Base-by-base conservation (phyloP, 2,888 invertebrate species). In the Euzophera pinguis region DNA sequence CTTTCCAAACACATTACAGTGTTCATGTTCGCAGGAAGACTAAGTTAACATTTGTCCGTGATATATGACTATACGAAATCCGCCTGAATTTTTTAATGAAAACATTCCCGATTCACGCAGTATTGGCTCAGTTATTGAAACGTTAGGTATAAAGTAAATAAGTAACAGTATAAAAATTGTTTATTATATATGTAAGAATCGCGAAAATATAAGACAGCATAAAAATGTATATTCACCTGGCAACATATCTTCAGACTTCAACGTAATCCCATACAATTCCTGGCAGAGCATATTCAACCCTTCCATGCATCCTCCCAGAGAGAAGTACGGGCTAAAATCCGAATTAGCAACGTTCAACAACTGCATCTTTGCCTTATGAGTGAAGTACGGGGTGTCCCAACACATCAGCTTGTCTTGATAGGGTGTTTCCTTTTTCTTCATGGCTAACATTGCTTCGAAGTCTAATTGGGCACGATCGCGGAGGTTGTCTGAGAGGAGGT, bases 261-360 rank as follows among this genome's bases (percentile, higher is more conserved):
- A 83, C 1, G 92, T 92, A 37, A 99, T 95, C 0, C 96, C 96
- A 69, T 95, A 98, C 3, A 99, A 86, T 16, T 93, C 92, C 57
- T 94, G 92, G 62, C 98, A 95, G n/a, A 99, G 83, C 74, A 94
- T 92, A 75, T 97, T 96, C n/a, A 99, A 88, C 0, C 99, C 99
- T 70, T 98, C 98, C 98, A 99, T 99, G 69, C 99, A 98, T 6
- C 95, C 93, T 0, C 99, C 99, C 0, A 99, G 90, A 9, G 96
- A 98, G 82, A 97, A 98, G 80, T 95, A 98, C 1, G 95, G 96
- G 39, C 95, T 92, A 68, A 95, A 96, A 66, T 96, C 96, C 3
- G 93, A 91, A 51, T 93, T 92, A 9, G 93, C 93, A 0, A 94
- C 93, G 55, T 94, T 92, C 0, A 96, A 85, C 69, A 94, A 91